These are phyloP conservation scores for Anseranas semipalmata DNA, from an alignment of 2,113 vertebrate genomes.

Conservation along the genomic window DNA sequence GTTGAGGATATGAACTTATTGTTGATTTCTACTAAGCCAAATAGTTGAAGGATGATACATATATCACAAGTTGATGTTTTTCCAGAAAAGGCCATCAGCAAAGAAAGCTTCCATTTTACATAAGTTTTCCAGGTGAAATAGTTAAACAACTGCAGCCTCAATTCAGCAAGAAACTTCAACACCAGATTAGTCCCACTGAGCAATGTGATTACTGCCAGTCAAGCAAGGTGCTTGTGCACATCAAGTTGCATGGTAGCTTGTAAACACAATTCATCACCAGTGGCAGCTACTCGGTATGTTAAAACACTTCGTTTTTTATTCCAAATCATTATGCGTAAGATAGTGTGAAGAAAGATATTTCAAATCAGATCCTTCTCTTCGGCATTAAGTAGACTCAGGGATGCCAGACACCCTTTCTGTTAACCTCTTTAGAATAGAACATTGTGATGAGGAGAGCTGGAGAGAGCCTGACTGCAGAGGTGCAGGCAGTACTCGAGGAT, in stretches of 20 bases:
- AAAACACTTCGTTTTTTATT: not conserved
- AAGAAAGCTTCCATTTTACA: not conserved
- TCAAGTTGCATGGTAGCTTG: not conserved
- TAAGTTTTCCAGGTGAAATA: not conserved
- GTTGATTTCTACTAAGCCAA: slow-evolving; percentile 25
- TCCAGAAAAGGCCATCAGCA: not conserved
- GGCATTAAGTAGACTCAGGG: not conserved
- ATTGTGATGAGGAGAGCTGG: not conserved
- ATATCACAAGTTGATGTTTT: not conserved
- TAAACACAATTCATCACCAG: not conserved
- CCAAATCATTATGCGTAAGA: not conserved
- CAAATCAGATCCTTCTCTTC: not conserved
- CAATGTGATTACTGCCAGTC: not conserved
- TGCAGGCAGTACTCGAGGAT: not conserved
- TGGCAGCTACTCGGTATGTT: not conserved
- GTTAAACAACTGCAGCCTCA: not conserved
- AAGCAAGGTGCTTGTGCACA: not conserved
- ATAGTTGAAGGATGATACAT: not conserved
- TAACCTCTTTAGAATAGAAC: not conserved
- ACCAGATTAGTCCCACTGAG: not conserved
- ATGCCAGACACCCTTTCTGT: not conserved
- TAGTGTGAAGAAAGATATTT: not conserved
- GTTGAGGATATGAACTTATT: not conserved
- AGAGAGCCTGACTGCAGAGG: not conserved
- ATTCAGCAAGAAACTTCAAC: not conserved